Base-by-base conservation (phyloP, 2,888 invertebrate genomes). In the Drosophila neoperkinsi region DNA sequence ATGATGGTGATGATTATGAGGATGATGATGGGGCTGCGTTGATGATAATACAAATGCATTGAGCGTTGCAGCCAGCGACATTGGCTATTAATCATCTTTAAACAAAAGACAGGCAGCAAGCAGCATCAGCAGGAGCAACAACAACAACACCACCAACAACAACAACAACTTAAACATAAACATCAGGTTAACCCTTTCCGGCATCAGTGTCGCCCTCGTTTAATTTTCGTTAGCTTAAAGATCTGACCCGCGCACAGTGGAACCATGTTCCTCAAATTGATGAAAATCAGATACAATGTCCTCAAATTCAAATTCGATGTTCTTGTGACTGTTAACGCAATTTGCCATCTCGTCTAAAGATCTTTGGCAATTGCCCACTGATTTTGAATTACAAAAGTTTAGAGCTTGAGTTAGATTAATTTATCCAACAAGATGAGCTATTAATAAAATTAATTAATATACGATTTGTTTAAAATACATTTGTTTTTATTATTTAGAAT, bases 51-150 rank as follows among this genome's bases (percentile, higher is more conserved):
- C 81, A 82, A 89, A 79, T 84, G 90, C 90, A 87, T 87, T 77
- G 88, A 78, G 90, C 71, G 70, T 76, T 88, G 83, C 86, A 85
- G 67, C 86, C 73, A 85, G 77, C 79, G 84, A 83, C 80, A 82
- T 86, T 84, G 81, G 91, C 92, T 88, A 92, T 92, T 91, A 91
- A 92, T 91, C 92, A 92, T 91, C 86, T 91, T 90, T 90, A 88
- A 88, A 91, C 91, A 88, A 88, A 90, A 84, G 88, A 77, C 89
- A 84, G 74, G 69, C 83, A 82, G 67, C 74, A 71, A 65, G 69
- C 52, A 68, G 59, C 59, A 75, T 36, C 67, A 78, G 60, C 70
- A 80, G 59, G 67, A 57, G 51, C 74, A 43, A 33, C 71, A 50
- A 64, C 65, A 43, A 33, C 59, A 51, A 43, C 56, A 62, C 30